A percentile compares a stretch with the other conserved stretches of the same genome.
phyloP scores from a whole-genome alignment of 2,113 vertebrate genomes.

The Delphinapterus leucas region DNA sequence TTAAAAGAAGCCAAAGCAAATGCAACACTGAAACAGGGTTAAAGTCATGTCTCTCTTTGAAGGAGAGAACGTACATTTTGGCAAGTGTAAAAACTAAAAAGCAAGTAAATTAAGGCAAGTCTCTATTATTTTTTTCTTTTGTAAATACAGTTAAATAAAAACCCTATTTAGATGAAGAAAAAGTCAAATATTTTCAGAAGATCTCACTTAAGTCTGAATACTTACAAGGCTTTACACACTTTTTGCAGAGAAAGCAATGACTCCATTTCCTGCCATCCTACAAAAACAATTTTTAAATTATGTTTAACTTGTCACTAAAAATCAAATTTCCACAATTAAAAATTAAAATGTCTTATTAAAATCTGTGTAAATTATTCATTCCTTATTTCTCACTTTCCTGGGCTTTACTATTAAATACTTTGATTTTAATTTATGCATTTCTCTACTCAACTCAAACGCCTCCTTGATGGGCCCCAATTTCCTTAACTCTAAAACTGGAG shows the following conservation, averaged over 20 bases:
- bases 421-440: slow-evolving; percentile 73
- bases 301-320: slow-evolving; percentile 67
- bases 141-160: slow-evolving; percentile 2
- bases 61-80: not conserved
- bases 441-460: slow-evolving; percentile 55
- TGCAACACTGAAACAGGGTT: not conserved
- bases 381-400: slow-evolving; percentile 64
- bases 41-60: not conserved
- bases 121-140: not conserved
- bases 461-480: slow-evolving; percentile 48
- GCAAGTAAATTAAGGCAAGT: not conserved
- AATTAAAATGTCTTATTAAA: slow-evolving; percentile 63
- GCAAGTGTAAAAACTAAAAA: not conserved
- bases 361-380: slow-evolving; percentile 56
- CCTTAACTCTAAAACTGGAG: slow-evolving; percentile 44
- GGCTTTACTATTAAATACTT: slow-evolving; percentile 71
- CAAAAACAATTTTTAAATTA: slow-evolving; percentile 65
- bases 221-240: slow-evolving; percentile 97
- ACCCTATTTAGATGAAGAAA: not conserved
- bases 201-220: slow-evolving; percentile 65
- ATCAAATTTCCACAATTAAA: slow-evolving; percentile 70
- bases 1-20: not conserved
- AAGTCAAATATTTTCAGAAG: not conserved
- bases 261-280: slow-evolving; percentile 95
- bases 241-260: slow-evolving; percentile 91